A percentile compares a stretch with the other conserved stretches of the same genome.
phyloP scores from a whole-genome alignment of 92 coral and sea anemone species.

The Parazoanthus atlanticus region DNA sequence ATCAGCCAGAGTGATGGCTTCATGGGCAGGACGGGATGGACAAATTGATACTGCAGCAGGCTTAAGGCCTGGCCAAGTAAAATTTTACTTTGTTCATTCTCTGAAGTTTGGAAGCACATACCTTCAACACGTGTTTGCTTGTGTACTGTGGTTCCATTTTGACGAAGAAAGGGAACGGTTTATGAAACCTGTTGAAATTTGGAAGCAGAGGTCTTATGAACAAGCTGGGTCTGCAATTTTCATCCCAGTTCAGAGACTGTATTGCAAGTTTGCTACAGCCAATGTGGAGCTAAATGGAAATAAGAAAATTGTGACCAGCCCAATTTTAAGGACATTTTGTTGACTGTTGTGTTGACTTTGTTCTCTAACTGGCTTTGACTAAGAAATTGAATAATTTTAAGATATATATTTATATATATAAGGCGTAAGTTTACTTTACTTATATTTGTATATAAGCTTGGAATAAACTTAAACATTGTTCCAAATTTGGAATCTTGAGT shows the following conservation, averaged over 20 bases:
- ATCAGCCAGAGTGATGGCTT: constrained; percentile 33
- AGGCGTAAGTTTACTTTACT: too few species aligned
- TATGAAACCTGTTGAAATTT: not conserved
- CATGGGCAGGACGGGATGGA: constrained; percentile 36
- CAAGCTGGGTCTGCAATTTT: constrained; percentile 1
- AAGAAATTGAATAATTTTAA: too few species aligned
- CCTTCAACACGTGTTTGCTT: constrained; percentile 25
- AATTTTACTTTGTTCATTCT: constrained; percentile 22
- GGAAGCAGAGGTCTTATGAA: not conserved
- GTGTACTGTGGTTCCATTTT: constrained; percentile 23
- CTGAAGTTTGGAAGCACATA: not conserved
- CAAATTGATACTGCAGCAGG: constrained; percentile 6
- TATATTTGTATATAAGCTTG: too few species aligned
- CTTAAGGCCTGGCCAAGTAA: constrained; percentile 27
- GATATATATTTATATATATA: too few species aligned
- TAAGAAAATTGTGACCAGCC: constrained; percentile 10
- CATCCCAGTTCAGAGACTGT: constrained; percentile 16
- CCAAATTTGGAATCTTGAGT: too few species aligned
- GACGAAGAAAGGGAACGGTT: not conserved
- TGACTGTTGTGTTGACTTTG: too few species aligned
- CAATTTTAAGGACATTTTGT: constrained; percentile 15
- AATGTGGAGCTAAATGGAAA: not conserved
- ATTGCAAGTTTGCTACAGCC: constrained; percentile 15
- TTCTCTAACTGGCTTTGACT: too few species aligned
- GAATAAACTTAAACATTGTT: too few species aligned